phyloP scores from a whole-genome alignment of 2,113 vertebrate species.

The Notechis scutatus region DNA sequence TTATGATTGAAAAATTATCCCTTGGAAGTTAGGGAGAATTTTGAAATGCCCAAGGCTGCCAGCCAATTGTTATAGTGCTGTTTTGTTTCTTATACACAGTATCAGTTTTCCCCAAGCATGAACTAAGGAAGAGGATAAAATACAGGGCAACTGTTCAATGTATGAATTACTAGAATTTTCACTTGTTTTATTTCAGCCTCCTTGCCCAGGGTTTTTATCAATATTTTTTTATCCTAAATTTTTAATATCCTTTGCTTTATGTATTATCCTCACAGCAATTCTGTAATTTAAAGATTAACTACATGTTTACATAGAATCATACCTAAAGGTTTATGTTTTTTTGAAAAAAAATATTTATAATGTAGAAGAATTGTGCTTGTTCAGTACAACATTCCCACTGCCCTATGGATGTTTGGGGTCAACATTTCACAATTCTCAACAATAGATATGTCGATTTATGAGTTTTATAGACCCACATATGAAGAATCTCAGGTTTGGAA shows the following conservation, averaged over 20 bases:
- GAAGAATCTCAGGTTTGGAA: not conserved
- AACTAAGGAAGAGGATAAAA: not conserved
- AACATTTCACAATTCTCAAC: not conserved
- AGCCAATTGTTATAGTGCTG: not conserved
- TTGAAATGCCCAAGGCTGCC: too few species aligned
- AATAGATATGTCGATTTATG: not conserved
- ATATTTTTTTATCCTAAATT: not conserved
- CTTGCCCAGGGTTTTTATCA: not conserved
- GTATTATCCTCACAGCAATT: not conserved
- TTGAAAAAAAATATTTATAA: not conserved
- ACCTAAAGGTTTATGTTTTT: not conserved
- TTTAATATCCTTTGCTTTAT: not conserved
- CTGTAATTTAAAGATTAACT: not conserved
- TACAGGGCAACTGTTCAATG: not conserved
- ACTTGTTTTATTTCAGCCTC: not conserved
- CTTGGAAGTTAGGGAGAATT: not conserved
- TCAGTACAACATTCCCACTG: not conserved
- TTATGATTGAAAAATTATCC: not conserved
- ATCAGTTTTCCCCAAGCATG: not conserved
- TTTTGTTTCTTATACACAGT: not conserved
- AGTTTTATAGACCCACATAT: not conserved
- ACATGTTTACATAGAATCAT: not conserved
- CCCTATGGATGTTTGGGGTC: not conserved
- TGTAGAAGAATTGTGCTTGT: not conserved
- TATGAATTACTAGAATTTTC: not conserved